Percentiles rank a stretch among this genome's conserved stretches.
phyloP scores from a whole-genome alignment of 2,888 invertebrate genomes.

The Tillus elongatus region DNA sequence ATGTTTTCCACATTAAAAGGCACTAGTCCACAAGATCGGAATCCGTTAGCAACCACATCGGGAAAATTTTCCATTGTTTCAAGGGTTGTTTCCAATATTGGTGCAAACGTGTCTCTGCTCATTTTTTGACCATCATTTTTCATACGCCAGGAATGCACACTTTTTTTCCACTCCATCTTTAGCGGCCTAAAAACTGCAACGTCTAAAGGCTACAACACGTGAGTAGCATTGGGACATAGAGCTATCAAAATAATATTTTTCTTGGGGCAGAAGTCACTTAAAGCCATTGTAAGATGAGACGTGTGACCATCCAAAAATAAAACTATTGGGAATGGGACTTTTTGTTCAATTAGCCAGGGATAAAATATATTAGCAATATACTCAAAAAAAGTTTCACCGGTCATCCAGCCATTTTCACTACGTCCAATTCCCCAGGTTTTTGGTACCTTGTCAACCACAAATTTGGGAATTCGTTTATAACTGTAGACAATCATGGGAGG shows the following conservation, averaged over 20 bases:
- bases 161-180: conserved; percentile 30
- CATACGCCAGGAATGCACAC: conserved; percentile 21
- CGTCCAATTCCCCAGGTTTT: conserved; percentile 35
- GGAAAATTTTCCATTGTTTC: conserved; percentile 15
- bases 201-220: conserved; percentile 36
- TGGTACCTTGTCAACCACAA: conserved; percentile 24
- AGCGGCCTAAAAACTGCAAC: conserved; percentile 33
- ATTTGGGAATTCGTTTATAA: conserved; percentile 27
- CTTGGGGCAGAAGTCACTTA: conserved; percentile 34
- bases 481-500: conserved; percentile 26
- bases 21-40: conserved; percentile 5
- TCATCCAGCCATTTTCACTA: conserved; percentile 40
- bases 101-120: conserved; percentile 26
- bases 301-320: conserved; percentile 37
- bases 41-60: conserved; percentile 6
- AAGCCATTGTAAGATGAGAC: conserved; percentile 34
- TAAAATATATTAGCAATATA: conserved; percentile 35
- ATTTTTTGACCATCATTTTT: conserved; percentile 22
- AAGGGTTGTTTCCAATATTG: conserved; percentile 23
- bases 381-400: conserved; percentile 34
- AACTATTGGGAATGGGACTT: conserved; percentile 32
- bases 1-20: conserved; percentile 8
- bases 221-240: conserved; percentile 35
- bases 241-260: conserved; percentile 33
- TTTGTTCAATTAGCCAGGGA: conserved; percentile 32